A percentile compares a stretch with the other conserved stretches of the same genome.
Evolutionary conservation across 2,888 invertebrate species (phyloP).

Genomic region (Amphipoea lucens): DNA sequence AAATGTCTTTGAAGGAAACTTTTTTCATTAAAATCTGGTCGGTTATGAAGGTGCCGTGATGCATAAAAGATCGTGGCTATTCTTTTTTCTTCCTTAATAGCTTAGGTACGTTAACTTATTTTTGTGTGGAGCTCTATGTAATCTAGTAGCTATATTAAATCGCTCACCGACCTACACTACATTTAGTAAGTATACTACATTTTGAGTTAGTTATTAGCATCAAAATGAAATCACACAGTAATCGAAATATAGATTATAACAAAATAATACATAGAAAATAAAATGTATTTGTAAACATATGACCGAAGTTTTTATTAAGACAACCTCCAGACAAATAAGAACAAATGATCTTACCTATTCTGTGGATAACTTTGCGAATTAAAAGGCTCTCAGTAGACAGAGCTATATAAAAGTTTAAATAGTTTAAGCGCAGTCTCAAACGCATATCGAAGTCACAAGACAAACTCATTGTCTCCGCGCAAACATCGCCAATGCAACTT

Average conservation of each 20-base stretch:
- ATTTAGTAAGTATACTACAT: background rate
- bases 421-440: constrained; percentile 74
- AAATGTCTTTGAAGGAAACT: constrained; percentile 78
- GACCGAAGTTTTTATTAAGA: constrained; percentile 16
- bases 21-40: constrained; percentile 82
- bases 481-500: constrained; percentile 80
- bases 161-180: background rate
- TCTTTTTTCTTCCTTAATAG: constrained; percentile 63
- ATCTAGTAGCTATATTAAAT: background rate
- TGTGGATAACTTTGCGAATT: constrained; percentile 57
- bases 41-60: constrained; percentile 75
- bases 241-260: background rate
- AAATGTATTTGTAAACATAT: background rate
- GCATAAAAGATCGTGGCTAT: constrained; percentile 77
- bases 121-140: constrained; percentile 14
- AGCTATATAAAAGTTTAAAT: constrained; percentile 71
- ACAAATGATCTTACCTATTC: constrained; percentile 44
- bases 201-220: background rate
- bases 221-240: background rate
- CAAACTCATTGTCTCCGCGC: constrained; percentile 82
- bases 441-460: constrained; percentile 81
- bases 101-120: constrained; percentile 53
- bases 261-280: background rate
- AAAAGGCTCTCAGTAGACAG: constrained; percentile 65
- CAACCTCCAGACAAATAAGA: constrained; percentile 23